These are phyloP conservation scores for Apteryx mantelli DNA, from an alignment of 2,113 vertebrate genomes.

Conservation along the genomic window DNA sequence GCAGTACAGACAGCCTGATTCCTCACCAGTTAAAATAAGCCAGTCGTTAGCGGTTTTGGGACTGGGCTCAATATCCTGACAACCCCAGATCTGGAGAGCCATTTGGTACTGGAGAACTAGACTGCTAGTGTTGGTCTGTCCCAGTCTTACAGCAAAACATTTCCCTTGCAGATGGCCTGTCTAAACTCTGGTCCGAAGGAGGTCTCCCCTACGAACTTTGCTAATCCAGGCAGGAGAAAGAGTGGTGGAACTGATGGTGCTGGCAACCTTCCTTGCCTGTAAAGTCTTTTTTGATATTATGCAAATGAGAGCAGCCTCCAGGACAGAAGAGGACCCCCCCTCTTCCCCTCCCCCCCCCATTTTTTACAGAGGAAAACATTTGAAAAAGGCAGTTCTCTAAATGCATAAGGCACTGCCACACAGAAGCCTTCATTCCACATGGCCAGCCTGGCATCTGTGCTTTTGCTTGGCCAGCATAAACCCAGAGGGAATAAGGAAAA, in stretches of 20 bases:
- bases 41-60: background rate
- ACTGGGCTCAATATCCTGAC: background rate
- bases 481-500: background rate
- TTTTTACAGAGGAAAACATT: background rate
- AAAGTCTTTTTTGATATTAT: background rate
- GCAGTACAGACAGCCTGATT: background rate
- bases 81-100: background rate
- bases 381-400: background rate
- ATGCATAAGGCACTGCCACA: background rate
- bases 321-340: background rate
- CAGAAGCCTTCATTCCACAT: background rate
- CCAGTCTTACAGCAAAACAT: background rate
- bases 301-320: background rate
- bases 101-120: background rate
- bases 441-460: background rate
- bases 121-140: background rate
- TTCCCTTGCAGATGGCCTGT: background rate
- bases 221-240: background rate
- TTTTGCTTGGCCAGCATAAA: background rate
- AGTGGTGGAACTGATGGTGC: background rate
- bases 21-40: background rate
- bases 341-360: too few species aligned
- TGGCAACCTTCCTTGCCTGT: background rate
- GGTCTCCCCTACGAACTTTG: background rate
- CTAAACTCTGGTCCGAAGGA: background rate